Base-by-base conservation (phyloP, 1,140 invertebrate genomes). In the Bombus impatiens region DNA sequence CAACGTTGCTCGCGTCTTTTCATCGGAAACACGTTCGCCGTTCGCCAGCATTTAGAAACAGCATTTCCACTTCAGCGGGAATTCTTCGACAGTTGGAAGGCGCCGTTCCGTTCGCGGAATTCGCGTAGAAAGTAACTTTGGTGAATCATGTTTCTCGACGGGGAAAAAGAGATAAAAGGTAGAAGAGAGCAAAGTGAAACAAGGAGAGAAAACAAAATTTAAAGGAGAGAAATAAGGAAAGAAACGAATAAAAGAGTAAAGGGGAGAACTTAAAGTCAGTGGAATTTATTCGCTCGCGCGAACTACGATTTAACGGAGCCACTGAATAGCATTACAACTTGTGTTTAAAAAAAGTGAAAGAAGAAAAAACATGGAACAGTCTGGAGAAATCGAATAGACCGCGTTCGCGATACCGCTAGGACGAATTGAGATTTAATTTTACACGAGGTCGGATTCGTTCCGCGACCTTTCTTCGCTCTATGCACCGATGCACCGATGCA, bases 351-450 rank as follows among this genome's bases (percentile, higher is more conserved):
- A 67, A 35, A 22, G 65, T 8, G 13, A 67, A 35, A 37, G 18
- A 57, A 59, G 2, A 12, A 37, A n/a, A 42, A 53, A 76, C 47
- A 53, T 32, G 12, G 37, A 25, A 59, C 22, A 57, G 70, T 6
- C 18, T 44, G 2, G 62, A 44, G 59, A 44, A 62, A 74, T 74
- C 68, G 77, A 85, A 68, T 65, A 37, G 68, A 74, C 44, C 3
- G 18, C 18, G 25, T 78, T 40, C 37, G 59, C n/a, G 47, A 40
- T 32, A 78, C 28, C 22, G 75, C 35, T 32, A 77, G 18, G 44
- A 57, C 78, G 57, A 65, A 85, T 62, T 57, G 75, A 87, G 79
- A 89, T 87, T 89, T 84, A 87, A 90, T 89, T 89, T 89, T 75
- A 71, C 70, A 68, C 65, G 65, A 89, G 70, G 53, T 25, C 65